Base-by-base conservation (phyloP, 2,113 vertebrate genomes). In the Suricata suricatta region DNA sequence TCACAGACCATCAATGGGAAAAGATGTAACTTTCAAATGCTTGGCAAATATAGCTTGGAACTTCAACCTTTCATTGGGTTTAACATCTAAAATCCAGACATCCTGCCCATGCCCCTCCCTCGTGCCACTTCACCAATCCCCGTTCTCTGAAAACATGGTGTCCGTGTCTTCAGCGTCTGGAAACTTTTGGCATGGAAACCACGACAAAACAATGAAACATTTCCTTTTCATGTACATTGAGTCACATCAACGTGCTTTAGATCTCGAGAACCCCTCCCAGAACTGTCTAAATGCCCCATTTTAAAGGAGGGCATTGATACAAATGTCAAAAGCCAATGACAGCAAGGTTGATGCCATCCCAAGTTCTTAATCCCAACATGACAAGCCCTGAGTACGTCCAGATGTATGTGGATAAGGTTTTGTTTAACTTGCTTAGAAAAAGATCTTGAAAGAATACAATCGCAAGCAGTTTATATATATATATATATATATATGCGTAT, bases 361-460 rank as follows among this genome's bases (percentile, higher is more conserved):
- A 19, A 60, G 13, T 92, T 93, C 71, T 96, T 91, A 82, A 92
- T 76, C 90, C 64, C 44, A 92, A 74, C 57, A 57, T 95, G 64
- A 97, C 50, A 89, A 94, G 44, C 44, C 60, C 76, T 95, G 94
- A 97, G 52, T 90, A 44, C 35, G 77, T 97, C 97, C 97, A 98
- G 96, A 97, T 97, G 97, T 90, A 50, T 41, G 29, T 7, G 66
- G 80, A 72, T 95, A 93, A 96, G 71, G 71, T 95, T 98, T 96
- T 71, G 0, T 60, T 90, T 90, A 77, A 52, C 69, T 87, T 92
- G 35, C 31, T 23, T 21, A 74, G 83, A 41, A 94, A 96, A 90
- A 71, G 52, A 95, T 95, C 14, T 5, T 72, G 44, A 60, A 96
- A 57, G 69, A 69, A 93, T 60, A 95, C 14, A 96, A 41, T 4